Percentiles rank a stretch among this genome's conserved stretches.
phyloP scores from a whole-genome alignment of 2,888 invertebrate genomes.

The Emesis furor region DNA sequence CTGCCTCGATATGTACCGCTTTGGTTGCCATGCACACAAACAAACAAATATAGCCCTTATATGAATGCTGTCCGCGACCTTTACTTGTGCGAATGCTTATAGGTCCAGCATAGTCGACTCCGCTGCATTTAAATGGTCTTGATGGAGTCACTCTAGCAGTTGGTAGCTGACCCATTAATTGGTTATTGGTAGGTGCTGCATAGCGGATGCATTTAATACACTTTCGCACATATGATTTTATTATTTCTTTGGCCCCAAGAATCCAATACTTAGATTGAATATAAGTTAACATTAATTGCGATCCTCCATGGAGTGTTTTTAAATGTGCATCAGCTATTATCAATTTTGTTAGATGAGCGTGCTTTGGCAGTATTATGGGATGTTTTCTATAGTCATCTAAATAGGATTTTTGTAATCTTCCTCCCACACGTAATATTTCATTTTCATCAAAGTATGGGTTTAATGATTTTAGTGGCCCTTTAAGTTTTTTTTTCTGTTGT shows the following conservation, averaged over 20 bases:
- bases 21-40: no score
- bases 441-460: no score
- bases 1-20: slow-evolving; percentile 53
- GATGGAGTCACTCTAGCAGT: background rate
- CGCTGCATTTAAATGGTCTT: background rate
- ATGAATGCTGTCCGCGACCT: no score
- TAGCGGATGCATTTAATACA: slow-evolving; percentile 8
- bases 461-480: no score
- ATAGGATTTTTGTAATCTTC: slow-evolving; percentile 16
- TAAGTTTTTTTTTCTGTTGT: no score
- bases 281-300: slow-evolving; percentile 49
- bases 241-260: slow-evolving; percentile 33
- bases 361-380: slow-evolving; percentile 54
- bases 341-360: slow-evolving; percentile 43
- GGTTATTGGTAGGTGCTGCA: background rate
- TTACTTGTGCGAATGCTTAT: slow-evolving; percentile 16
- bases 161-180: slow-evolving; percentile 8
- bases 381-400: slow-evolving; percentile 30
- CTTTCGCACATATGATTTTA: slow-evolving; percentile 24
- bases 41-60: no score
- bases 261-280: slow-evolving; percentile 55
- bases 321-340: slow-evolving; percentile 59
- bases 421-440: background rate
- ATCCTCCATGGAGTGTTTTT: slow-evolving; percentile 61
- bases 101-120: background rate